A percentile compares a stretch with the other conserved stretches of the same genome.
These are phyloP conservation scores for Drosophila multiciliata DNA, from an alignment of 2,888 invertebrate genomes.

Conservation along the genomic window DNA sequence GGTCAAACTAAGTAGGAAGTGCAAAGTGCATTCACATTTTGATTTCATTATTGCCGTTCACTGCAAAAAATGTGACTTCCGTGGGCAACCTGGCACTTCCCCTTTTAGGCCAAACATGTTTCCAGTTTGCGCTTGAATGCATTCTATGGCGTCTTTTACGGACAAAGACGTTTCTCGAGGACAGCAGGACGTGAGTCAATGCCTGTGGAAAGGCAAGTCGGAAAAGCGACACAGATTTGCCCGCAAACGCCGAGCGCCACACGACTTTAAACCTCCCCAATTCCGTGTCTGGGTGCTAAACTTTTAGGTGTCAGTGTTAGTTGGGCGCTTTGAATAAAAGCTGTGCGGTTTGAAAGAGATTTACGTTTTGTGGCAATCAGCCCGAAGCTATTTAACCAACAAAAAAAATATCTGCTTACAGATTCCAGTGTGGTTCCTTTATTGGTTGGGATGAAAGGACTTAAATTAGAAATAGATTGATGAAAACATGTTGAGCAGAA, in stretches of 20 bases:
- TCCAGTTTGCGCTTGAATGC: slow-evolving; percentile 33
- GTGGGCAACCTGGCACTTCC: slow-evolving; percentile 70
- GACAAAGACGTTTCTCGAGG: slow-evolving; percentile 24
- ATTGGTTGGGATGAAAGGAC: slow-evolving; percentile 1
- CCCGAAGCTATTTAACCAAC: slow-evolving; percentile 55
- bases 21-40: slow-evolving; percentile 81
- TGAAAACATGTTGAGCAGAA: background rate
- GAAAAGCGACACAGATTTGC: slow-evolving; percentile 29
- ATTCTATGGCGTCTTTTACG: slow-evolving; percentile 49
- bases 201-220: slow-evolving; percentile 36
- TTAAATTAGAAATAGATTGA: slow-evolving; percentile 3
- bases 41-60: slow-evolving; percentile 74
- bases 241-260: slow-evolving; percentile 17
- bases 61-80: slow-evolving; percentile 73
- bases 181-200: slow-evolving; percentile 34
- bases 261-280: slow-evolving; percentile 28
- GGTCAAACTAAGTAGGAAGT: slow-evolving; percentile 79
- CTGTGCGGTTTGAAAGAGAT: slow-evolving; percentile 61
- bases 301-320: slow-evolving; percentile 55
- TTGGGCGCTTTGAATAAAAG: slow-evolving; percentile 49
- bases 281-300: slow-evolving; percentile 46
- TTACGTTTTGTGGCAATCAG: slow-evolving; percentile 48
- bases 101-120: background rate
- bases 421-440: slow-evolving; percentile 10
- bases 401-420: slow-evolving; percentile 40